A percentile compares a stretch with the other conserved stretches of the same genome.
These are phyloP conservation scores for Pygmarrhopalites habei DNA, from an alignment of 1,140 invertebrate genomes.

Conservation along the genomic window DNA sequence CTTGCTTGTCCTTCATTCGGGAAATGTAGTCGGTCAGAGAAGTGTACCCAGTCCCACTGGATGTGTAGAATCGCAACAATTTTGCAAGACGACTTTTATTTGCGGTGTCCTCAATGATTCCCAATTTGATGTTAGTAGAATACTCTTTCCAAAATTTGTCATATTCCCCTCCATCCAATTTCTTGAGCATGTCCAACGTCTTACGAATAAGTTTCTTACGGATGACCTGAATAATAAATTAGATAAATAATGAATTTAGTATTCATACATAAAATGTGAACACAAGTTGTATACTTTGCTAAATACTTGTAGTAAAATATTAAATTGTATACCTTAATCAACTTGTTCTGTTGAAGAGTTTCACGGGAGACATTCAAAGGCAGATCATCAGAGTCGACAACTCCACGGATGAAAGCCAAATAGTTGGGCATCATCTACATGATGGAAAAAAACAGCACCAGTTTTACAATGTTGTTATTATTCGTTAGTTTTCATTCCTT, in stretches of 20 bases:
- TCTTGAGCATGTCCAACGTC: slow-evolving; percentile 96
- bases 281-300: too few species aligned
- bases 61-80: slow-evolving; percentile 83
- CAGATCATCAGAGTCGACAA: slow-evolving; percentile 98
- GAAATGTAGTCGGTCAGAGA: slow-evolving; percentile 82
- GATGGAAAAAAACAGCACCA: too few species aligned
- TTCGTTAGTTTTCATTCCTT: too few species aligned
- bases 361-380: slow-evolving; percentile 97
- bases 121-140: slow-evolving; percentile 95
- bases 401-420: slow-evolving; percentile 85
- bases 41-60: slow-evolving; percentile 64
- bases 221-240: slow-evolving; percentile 55
- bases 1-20: slow-evolving; percentile 96
- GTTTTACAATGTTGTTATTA: too few species aligned
- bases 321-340: slow-evolving; percentile 95
- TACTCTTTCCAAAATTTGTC: slow-evolving; percentile 98
- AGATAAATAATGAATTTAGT: too few species aligned
- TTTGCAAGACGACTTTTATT: slow-evolving; percentile 94
- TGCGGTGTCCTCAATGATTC: slow-evolving; percentile 93
- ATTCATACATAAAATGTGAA: too few species aligned
- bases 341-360: slow-evolving; percentile 96
- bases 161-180: slow-evolving; percentile 84
- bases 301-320: too few species aligned
- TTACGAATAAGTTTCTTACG: slow-evolving; percentile 98
- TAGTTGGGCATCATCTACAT: slow-evolving; percentile 99